Evolutionary conservation across 2,113 vertebrate genomes (phyloP).

Genomic region (Hiodon tergisus): DNA sequence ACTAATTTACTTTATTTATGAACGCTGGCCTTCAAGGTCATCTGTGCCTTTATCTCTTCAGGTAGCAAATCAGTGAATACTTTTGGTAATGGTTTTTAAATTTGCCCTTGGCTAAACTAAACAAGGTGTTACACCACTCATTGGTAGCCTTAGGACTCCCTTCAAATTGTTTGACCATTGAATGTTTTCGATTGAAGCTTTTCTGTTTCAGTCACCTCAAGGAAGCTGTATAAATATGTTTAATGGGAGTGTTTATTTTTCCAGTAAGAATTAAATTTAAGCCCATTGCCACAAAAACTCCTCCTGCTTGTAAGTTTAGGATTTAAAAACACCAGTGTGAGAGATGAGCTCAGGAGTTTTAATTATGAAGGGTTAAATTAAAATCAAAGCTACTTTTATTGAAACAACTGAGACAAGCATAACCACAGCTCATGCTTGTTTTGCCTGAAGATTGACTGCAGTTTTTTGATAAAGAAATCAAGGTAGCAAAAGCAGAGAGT

Average conservation of each 20-base stretch:
- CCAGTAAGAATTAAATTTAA: not conserved
- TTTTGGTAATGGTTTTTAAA: slow-evolving; percentile 31
- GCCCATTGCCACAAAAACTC: not conserved
- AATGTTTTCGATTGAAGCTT: slow-evolving; percentile 4
- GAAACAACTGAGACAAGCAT: no score
- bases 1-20: slow-evolving; percentile 41
- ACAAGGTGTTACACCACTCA: slow-evolving; percentile 15
- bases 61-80: slow-evolving; percentile 36
- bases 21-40: slow-evolving; percentile 38
- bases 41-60: slow-evolving; percentile 31
- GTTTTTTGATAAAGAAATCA: not conserved
- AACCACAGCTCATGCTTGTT: not conserved
- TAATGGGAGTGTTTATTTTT: slow-evolving; percentile 11
- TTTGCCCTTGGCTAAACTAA: slow-evolving; percentile 35
- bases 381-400: not conserved
- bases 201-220: not conserved
- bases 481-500: not conserved
- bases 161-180: slow-evolving; percentile 18
- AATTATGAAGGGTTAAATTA: no score
- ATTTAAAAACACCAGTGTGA: no score
- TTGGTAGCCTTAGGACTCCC: slow-evolving; percentile 15
- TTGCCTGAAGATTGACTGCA: not conserved
- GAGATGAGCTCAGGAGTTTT: not conserved
- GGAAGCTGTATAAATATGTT: slow-evolving; percentile 6
- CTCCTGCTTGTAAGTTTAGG: no score